Conservation (phyloP, 2,113 vertebrate species). For the Spilogale gracilis region DNA sequence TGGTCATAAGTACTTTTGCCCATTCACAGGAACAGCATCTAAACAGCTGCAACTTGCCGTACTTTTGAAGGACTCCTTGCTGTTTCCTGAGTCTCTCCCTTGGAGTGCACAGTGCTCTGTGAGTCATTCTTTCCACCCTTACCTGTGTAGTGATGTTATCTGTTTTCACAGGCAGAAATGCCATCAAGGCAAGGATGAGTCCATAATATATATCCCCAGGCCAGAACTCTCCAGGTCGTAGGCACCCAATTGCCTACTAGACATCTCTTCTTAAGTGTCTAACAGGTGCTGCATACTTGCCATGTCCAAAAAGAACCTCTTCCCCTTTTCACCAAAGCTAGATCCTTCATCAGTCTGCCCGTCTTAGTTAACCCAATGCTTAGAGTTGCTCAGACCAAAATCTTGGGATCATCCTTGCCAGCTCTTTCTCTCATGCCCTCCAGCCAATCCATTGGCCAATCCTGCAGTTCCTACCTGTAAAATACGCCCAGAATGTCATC, state of each 20-base stretch:
- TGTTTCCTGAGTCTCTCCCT: neutral
- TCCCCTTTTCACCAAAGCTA: neutral
- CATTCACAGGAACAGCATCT: slow-evolving; percentile 7
- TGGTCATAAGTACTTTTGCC: neutral
- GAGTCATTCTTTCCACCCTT: neutral
- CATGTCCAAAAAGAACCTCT: neutral
- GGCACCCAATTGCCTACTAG: neutral
- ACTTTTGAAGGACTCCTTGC: neutral
- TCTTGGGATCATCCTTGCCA: neutral
- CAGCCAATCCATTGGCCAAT: neutral
- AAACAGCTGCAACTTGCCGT: slow-evolving; percentile 24
- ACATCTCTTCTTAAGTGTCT: neutral
- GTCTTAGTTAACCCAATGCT: neutral
- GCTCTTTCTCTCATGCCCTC: neutral
- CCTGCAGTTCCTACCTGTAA: neutral
- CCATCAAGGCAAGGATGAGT: neutral
- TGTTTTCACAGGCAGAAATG: neutral
- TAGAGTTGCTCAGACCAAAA: neutral
- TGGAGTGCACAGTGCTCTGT: neutral
- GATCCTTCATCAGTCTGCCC: neutral
- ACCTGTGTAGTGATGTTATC: neutral
- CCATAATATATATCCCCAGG: neutral
- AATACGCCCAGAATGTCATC: neutral
- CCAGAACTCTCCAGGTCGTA: neutral
- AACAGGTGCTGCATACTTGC: neutral